Conservation (phyloP, 2,113 vertebrate species). For the Chlorocebus sabaeus region DNA sequence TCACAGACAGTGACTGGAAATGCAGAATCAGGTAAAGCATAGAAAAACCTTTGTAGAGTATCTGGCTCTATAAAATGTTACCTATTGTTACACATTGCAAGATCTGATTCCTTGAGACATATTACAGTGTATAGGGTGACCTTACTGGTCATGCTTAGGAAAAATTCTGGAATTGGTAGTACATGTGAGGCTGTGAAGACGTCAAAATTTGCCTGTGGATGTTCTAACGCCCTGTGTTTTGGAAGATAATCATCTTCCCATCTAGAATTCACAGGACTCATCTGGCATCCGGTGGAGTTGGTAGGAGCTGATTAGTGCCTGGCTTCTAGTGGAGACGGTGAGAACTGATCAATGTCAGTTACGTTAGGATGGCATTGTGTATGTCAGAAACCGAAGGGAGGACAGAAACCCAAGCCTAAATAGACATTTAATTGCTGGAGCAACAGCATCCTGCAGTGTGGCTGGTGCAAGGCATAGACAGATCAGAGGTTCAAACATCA, state of each 20-base stretch:
- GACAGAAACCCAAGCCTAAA: not conserved
- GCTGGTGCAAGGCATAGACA: fast-evolving
- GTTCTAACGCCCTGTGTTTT: not conserved
- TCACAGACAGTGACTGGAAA: not conserved
- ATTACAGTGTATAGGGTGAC: not conserved
- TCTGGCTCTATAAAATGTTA: not conserved
- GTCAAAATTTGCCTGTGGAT: not conserved
- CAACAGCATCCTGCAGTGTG: not conserved
- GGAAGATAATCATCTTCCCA: not conserved
- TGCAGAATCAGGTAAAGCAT: not conserved
- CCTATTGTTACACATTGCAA: not conserved
- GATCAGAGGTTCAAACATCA: not conserved
- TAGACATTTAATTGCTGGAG: not conserved
- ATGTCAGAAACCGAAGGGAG: not conserved
- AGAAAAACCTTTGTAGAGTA: not conserved
- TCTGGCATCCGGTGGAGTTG: not conserved
- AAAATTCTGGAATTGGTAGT: not conserved
- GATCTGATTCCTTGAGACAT: not conserved
- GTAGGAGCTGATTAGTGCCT: not conserved
- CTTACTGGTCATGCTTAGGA: not conserved
- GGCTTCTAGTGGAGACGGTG: not conserved
- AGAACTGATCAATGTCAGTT: too few relatives aligned
- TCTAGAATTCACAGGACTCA: not conserved
- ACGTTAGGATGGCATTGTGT: not conserved
- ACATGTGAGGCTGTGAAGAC: not conserved